Conservation (phyloP, 2,113 vertebrate species). For the Hypocryptadius cinnamomeus region DNA sequence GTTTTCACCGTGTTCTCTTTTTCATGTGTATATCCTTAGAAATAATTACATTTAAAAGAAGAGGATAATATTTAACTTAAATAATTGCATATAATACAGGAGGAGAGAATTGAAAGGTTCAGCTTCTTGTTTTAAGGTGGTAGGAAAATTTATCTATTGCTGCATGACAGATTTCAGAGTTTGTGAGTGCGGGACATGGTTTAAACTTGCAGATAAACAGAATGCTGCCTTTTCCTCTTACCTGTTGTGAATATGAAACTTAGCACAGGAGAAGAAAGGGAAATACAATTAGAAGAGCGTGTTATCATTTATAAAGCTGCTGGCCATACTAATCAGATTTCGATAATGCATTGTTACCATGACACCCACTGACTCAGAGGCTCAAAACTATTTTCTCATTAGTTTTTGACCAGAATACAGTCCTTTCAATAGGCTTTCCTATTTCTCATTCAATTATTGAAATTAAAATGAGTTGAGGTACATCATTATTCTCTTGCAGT, state of each 20-base stretch:
- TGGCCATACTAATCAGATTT: slow-evolving; percentile 73
- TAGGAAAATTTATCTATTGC: background rate
- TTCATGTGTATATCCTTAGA: background rate
- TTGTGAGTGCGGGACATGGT: background rate
- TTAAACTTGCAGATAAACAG: slow-evolving; percentile 6
- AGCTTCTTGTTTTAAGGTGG: background rate
- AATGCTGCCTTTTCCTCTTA: background rate
- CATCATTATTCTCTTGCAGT: slow-evolving; percentile 62
- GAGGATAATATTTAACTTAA: background rate
- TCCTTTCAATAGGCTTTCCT: slow-evolving; percentile 65
- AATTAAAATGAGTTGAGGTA: slow-evolving; percentile 67
- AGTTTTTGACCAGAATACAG: slow-evolving; percentile 68
- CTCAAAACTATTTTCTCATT: slow-evolving; percentile 70
- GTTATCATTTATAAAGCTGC: slow-evolving; percentile 46
- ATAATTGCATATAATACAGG: background rate
- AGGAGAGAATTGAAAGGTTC: background rate
- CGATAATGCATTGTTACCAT: slow-evolving; percentile 71
- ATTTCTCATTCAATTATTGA: slow-evolving; percentile 68
- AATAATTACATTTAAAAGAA: background rate
- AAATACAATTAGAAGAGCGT: slow-evolving; percentile 54
- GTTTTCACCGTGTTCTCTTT: background rate
- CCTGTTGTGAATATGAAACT: slow-evolving; percentile 29
- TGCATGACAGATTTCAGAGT: background rate
- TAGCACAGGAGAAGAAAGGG: slow-evolving; percentile 19
- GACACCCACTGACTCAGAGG: slow-evolving; percentile 61